Evolutionary conservation across 1,140 invertebrate species (phyloP).

Genomic region (Drosophila subobscura): DNA sequence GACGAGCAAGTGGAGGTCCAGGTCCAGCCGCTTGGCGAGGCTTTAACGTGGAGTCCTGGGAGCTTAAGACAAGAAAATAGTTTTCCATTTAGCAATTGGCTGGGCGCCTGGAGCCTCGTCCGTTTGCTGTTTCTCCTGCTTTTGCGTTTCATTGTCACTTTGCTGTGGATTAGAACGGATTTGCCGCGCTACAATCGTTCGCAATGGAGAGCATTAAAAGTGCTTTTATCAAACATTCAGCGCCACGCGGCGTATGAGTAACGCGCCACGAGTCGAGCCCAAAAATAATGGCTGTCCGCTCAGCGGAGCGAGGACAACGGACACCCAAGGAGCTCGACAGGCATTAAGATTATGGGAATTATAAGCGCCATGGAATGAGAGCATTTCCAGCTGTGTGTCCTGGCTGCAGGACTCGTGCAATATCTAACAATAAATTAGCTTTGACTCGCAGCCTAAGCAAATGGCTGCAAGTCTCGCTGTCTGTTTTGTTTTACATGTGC

Average conservation of each 20-base stretch:
- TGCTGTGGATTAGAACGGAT: slow-evolving; percentile 81
- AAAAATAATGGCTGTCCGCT: slow-evolving; percentile 20
- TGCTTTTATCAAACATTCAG: slow-evolving; percentile 81
- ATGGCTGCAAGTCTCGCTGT: slow-evolving; percentile 41
- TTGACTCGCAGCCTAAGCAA: slow-evolving; percentile 51
- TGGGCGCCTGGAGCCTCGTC: background rate
- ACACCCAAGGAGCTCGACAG: slow-evolving; percentile 13
- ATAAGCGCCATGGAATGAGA: slow-evolving; percentile 30
- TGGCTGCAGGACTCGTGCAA: background rate
- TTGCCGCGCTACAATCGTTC: slow-evolving; percentile 71
- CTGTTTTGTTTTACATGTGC: slow-evolving; percentile 75
- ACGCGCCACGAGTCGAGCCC: background rate
- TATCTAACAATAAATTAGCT: slow-evolving; percentile 56
- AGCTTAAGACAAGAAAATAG: slow-evolving; percentile 61
- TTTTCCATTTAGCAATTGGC: slow-evolving; percentile 56
- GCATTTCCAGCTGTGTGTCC: too few relatives aligned
- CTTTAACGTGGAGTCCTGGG: slow-evolving; percentile 27
- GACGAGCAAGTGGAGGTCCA: slow-evolving; percentile 5
- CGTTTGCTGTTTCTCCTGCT: background rate
- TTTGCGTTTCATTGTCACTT: slow-evolving; percentile 77
- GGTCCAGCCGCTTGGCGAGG: slow-evolving; percentile 3
- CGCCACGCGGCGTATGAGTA: slow-evolving; percentile 58
- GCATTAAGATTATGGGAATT: slow-evolving; percentile 74
- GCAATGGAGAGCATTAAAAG: slow-evolving; percentile 79
- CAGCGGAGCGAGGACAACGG: slow-evolving; percentile 8